Evolutionary conservation across 2,113 vertebrate species (phyloP), one percentile per base, ranked within the genome.

Genomic region (Sprattus sprattus): DNA sequence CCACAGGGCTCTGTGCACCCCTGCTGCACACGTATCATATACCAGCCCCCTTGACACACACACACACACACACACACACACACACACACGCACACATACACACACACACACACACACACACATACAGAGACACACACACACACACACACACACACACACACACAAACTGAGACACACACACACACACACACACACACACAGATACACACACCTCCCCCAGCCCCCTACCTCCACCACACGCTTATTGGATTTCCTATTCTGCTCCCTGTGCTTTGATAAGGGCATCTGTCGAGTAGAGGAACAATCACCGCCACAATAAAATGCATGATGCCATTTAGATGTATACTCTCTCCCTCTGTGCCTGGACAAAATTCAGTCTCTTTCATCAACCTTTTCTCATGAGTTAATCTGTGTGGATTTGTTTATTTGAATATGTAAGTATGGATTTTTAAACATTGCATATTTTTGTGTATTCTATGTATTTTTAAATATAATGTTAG

Each of bases 241-340:
- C 85, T 86, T 86, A 88, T 86, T 86, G 85, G 82, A 88, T 88
- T 88, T 88, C 78, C 85, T 88, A 78, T 78, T 88, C 75, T 88
- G 84, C 82, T 84, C 46, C 87, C 83, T 5, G 47, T 84, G 84
- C 93, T 92, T 92, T 94, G 93, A 94, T 94, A 94, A 95, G 94
- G 92, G 93, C 93, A 94, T 90, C 93, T 94, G 93, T 94, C 94
- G 93, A 93, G 92, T 90, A 88, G 89, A 93, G 91, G 92, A 94
- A 92, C 91, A 92, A 92, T 93, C 92, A 89, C 88, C 91, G 91
- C 87, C 92, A 86, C 87, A 93, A 94, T 92, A 93, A 92, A 93
- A 92, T 92, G 92, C 93, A 92, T 90, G 92, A 93, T 94, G 93
- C 89, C 90, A 92, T 88, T 89, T 87, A 91, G 91, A 89, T 89